Conservation (phyloP, 2,797 vertebrate species). For the Notolepis coatsorum region DNA sequence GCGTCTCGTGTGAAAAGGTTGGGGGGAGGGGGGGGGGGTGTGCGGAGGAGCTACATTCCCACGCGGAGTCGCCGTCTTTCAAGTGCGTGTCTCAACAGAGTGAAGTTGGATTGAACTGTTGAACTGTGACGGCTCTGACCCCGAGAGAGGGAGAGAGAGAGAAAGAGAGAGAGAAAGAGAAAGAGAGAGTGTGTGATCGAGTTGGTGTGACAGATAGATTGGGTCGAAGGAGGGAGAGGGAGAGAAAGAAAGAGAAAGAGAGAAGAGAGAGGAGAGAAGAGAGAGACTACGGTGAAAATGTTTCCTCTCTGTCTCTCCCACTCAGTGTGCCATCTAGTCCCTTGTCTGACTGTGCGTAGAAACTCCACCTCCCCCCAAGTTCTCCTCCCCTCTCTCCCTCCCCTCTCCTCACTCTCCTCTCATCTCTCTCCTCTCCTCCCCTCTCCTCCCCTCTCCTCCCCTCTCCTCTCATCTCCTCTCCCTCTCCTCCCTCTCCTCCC, state of each 20-base stretch:
- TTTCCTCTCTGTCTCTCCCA: slow-evolving; percentile 54
- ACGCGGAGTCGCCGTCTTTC: slow-evolving; percentile 2
- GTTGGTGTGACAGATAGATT: too few species aligned
- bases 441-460: slow-evolving; percentile 57
- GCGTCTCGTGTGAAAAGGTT: not conserved
- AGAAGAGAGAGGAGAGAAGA: not conserved
- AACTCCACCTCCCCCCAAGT: slow-evolving; percentile 78
- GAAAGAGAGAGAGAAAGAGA: slow-evolving; percentile 20
- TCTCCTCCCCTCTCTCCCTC: slow-evolving; percentile 57
- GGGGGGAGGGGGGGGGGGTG: not conserved
- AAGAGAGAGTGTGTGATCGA: slow-evolving; percentile 22
- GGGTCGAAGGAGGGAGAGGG: not conserved
- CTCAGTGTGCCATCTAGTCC: slow-evolving; percentile 58
- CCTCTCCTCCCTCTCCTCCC: slow-evolving; percentile 63
- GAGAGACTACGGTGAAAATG: slow-evolving; percentile 23
- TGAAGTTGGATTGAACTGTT: slow-evolving; percentile 51
- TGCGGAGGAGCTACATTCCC: slow-evolving; percentile 16
- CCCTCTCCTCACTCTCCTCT: slow-evolving; percentile 62
- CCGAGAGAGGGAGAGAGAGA: slow-evolving; percentile 11
- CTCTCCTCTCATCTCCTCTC: slow-evolving; percentile 60
- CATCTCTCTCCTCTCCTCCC: slow-evolving; percentile 56
- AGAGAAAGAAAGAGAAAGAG: slow-evolving; percentile 7
- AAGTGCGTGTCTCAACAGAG: slow-evolving; percentile 36
- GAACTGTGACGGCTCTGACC: slow-evolving; percentile 38
- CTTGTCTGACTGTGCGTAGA: slow-evolving; percentile 60